Base-by-base conservation (phyloP, 2,888 invertebrate species). In the Nesidiocoris tenuis region DNA sequence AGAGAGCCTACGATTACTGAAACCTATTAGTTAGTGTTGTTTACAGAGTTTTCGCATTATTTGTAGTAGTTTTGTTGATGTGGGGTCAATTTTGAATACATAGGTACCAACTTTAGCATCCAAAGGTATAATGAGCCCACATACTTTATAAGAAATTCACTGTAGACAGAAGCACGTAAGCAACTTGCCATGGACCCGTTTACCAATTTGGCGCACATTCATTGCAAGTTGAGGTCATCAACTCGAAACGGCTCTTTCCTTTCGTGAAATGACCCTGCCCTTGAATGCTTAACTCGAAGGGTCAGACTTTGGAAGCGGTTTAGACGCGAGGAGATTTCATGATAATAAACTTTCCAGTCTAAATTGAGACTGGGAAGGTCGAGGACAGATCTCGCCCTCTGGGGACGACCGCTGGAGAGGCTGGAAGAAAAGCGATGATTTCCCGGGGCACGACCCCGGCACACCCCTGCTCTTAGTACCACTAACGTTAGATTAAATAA, bases 341-440 rank as follows among this genome's bases (percentile, higher is more conserved):
- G 39, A 39, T 39, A 39, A 39, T 39, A 39, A 39, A 39, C 39
- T 39, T 39, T 39, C 39, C 39, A 39, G 39, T 39, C 12, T 39
- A 39, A 3, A 39, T 39, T 39, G 39, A 39, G 39, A 12, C 24
- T 5, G 25, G 65, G 64, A 25, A n/a, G 24, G 19, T 24, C 12
- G 64, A 64, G 64, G 12, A 16, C 61, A 25, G 25, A 19, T 65
- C 39, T 65, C 39, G 19, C 39, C 39, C 39, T 39, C 39, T 39
- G 3, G 39, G 25, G 39, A 39, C 19, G 65, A 65, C 65, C 65
- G 65, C 39, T 19, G 19, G 65, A 39, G 65, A 24, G 59, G 19
- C 57, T 70, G 59, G 59, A 59, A 70, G 70, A 70, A 70, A 70
- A 70, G 70, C 70, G 70, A 70, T 70, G 70, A 70, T 70, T 70